phyloP scores from a whole-genome alignment of 2,113 vertebrate species.

The Psettodes erumei region DNA sequence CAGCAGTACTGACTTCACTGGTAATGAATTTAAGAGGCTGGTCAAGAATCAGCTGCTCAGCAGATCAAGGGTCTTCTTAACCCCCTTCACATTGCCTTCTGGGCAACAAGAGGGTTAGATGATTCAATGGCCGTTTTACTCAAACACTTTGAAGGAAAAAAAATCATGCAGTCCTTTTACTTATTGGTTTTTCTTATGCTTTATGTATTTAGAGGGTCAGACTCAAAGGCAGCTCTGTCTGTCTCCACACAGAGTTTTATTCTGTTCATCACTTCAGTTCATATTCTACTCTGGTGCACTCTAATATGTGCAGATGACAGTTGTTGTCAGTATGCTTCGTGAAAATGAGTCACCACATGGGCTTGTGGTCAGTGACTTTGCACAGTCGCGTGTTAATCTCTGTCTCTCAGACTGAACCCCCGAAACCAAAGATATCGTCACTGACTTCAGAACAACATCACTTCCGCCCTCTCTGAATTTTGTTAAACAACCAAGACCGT shows the following conservation, averaged over 20 bases:
- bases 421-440: neutral
- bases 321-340: constrained; percentile 9
- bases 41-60: no score
- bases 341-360: constrained; percentile 5
- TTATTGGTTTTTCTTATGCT: neutral
- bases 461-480: no score
- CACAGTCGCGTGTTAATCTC: neutral
- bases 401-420: neutral
- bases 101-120: neutral
- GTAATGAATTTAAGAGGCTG: neutral
- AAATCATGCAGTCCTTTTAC: neutral
- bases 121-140: neutral
- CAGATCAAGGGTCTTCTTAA: no score
- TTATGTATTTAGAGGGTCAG: neutral
- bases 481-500: no score
- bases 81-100: neutral
- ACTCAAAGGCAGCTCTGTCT: neutral
- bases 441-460: neutral
- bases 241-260: neutral
- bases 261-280: no score
- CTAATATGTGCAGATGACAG: constrained; percentile 9
- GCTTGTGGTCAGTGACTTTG: neutral
- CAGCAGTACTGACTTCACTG: neutral
- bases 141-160: neutral
- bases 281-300: neutral